phyloP scores from a whole-genome alignment of 2,113 vertebrate genomes.

The Thalassarche chlororhynchos region DNA sequence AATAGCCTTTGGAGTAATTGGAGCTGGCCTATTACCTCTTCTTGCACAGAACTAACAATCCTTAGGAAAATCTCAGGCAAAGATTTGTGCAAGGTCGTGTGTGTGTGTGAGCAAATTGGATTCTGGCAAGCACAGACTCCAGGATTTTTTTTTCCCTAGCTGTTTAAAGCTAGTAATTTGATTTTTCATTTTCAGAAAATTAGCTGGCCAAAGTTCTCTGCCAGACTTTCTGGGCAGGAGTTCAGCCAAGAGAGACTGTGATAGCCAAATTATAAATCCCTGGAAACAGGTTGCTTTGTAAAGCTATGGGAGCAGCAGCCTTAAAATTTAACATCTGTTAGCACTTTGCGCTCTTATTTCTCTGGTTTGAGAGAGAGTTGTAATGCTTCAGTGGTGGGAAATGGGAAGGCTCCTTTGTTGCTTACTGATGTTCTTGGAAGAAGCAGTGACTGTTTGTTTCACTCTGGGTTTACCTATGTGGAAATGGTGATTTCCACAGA shows the following conservation, averaged over 20 bases:
- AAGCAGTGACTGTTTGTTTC: not conserved
- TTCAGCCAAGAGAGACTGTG: not conserved
- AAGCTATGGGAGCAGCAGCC: not conserved
- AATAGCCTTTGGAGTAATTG: not conserved
- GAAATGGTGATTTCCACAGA: not conserved
- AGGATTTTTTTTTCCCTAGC: not conserved
- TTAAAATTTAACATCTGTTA: conserved; percentile 1
- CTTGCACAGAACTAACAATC: not conserved
- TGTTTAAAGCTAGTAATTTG: not conserved
- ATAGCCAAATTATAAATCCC: not conserved
- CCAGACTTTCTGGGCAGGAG: not conserved
- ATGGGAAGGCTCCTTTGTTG: not conserved
- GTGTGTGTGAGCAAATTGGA: not conserved
- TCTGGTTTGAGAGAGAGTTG: not conserved
- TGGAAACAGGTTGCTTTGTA: not conserved
- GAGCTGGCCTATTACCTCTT: not conserved
- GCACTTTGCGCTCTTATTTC: not conserved
- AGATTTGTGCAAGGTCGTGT: not conserved
- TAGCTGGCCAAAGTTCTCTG: not conserved
- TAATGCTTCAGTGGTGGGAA: not conserved
- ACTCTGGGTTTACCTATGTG: not conserved
- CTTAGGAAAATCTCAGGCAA: not conserved
- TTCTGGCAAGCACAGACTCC: not conserved
- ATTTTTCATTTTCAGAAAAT: not conserved
- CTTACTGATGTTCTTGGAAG: not conserved